Base-by-base conservation (phyloP, 53 echinoderm and acorn worm genomes). In the Actinopyga echinites region DNA sequence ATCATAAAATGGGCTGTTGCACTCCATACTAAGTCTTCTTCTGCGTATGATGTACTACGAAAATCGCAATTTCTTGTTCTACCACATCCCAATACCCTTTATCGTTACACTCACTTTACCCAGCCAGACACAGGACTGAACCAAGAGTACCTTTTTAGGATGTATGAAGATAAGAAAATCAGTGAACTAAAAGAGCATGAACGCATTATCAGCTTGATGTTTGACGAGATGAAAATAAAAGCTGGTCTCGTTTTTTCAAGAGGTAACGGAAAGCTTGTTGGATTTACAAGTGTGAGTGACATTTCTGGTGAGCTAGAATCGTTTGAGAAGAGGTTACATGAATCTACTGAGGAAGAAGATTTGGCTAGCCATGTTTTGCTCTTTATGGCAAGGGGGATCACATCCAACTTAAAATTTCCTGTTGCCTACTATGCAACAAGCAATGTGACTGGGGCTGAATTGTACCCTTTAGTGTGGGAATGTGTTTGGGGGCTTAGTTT, bases 221-320 rank as follows among this genome's bases (percentile, higher is more conserved):
- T 40, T 12, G 58, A 80, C 35, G 57, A 80, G n/a, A 80, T 80
- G 80, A 80, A 79, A 31, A 45, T 80, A 45, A 80, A 80, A n/a
- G 54, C 22, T 8, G 80, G 57, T 8, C 58, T 58, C 21, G 30
- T 57, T 1, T 80, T 30, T 80, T 33, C 56, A 58, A 29, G 30
- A 15, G 11, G 17, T 17, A 55, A 30, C n/a, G 59, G 80, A 13
- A 17, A 32, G 29, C 34, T 60, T 2, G 30, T 80, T 25, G 80
- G 80, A 8, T 58, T 80, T 28, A 30, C 33, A 22, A 60, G 59
- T 30, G 19, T 58, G 29, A 33, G 80, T 4, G 17, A 23, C 22
- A 25, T 80, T 4, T 32, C 12, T 13, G 8, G n/a, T 12, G 30
- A 30, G 13, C 10, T 36, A 37, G 34, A 30, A 35, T 7, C 12